A percentile compares a stretch with the other conserved stretches of the same genome.
phyloP scores from a whole-genome alignment of 1,140 invertebrate genomes.

The Rhopalosiphum padi region DNA sequence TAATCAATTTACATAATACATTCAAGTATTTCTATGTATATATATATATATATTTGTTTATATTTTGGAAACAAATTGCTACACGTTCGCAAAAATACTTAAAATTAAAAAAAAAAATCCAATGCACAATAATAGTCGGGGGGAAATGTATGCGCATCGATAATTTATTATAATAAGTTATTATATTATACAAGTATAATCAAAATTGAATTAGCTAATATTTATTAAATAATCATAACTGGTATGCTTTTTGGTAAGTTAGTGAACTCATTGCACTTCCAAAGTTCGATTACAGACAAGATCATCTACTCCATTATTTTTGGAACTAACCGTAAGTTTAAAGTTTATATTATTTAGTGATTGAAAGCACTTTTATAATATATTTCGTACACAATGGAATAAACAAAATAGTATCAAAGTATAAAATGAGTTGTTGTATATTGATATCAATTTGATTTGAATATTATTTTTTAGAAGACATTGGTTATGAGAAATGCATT shows the following conservation, averaged over 20 bases:
- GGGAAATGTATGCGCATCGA: background rate
- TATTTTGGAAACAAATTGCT: conserved; percentile 39
- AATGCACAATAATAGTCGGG: conserved; percentile 19
- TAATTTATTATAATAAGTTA: conserved; percentile 34
- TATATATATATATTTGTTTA: conserved; percentile 21
- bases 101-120: conserved; percentile 14
- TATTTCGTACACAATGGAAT: background rate
- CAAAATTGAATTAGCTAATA: conserved; percentile 4
- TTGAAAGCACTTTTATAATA: conserved; percentile 36
- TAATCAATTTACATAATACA: background rate
- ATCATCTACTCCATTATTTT: background rate
- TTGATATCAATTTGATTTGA: conserved; percentile 29
- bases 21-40: background rate
- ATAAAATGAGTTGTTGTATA: conserved; percentile 50
- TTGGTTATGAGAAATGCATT: conserved; percentile 50
- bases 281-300: background rate
- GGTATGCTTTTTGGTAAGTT: background rate
- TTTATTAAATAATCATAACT: conserved; percentile 29
- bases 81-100: conserved; percentile 26
- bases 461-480: conserved; percentile 43
- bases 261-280: background rate
- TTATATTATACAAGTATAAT: conserved; percentile 34
- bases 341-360: conserved; percentile 30
- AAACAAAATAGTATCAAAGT: conserved; percentile 51
- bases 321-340: background rate